phyloP scores from a whole-genome alignment of 2,113 vertebrate genomes.

The Emberiza fucata region DNA sequence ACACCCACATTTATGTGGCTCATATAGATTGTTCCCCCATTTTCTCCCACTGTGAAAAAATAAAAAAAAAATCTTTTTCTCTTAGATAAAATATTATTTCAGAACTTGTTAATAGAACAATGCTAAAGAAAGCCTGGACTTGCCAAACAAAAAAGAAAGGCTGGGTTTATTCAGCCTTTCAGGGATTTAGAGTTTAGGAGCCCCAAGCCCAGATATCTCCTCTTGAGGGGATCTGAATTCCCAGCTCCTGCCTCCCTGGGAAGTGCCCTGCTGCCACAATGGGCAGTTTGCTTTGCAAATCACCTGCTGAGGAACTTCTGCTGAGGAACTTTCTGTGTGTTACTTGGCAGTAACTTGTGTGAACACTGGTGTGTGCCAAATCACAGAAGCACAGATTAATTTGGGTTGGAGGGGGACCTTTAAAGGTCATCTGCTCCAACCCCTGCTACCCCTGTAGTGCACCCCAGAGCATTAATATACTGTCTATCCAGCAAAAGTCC shows the following conservation, averaged over 20 bases:
- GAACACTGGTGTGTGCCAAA: background rate
- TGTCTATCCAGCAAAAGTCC: background rate
- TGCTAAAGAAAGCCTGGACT: background rate
- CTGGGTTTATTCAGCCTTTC: background rate
- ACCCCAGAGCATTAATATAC: background rate
- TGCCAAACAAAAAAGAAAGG: background rate
- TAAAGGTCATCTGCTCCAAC: background rate
- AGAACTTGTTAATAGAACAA: background rate
- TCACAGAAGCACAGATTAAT: background rate
- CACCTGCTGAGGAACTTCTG: background rate
- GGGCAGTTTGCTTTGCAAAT: background rate
- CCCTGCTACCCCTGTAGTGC: background rate
- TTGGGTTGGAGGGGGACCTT: background rate
- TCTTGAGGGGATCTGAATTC: background rate
- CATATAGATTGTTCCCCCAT: background rate
- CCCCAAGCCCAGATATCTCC: background rate
- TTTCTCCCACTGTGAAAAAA: background rate
- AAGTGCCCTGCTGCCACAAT: background rate
- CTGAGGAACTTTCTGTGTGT: background rate
- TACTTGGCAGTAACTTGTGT: background rate
- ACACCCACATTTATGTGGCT: background rate
- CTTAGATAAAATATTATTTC: background rate
- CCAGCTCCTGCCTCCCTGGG: background rate
- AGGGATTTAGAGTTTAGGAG: background rate
- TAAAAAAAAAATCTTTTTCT: background rate